phyloP scores from a whole-genome alignment of 2,888 invertebrate genomes.

The Hermodice carunculata region DNA sequence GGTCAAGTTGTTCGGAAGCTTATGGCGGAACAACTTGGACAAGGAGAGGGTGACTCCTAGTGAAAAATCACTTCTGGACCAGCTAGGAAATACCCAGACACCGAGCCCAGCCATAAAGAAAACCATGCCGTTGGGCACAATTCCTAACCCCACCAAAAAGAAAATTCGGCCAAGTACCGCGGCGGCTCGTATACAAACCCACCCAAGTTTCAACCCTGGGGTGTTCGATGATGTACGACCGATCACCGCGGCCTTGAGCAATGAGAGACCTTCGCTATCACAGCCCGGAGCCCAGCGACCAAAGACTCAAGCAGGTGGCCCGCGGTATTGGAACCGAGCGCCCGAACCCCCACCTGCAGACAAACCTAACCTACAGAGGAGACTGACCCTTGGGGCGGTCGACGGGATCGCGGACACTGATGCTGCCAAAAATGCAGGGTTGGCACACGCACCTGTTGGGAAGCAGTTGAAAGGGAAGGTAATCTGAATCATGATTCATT shows the following conservation, averaged over 20 bases:
- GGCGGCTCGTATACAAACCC: conserved; percentile 63
- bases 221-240: conserved; percentile 56
- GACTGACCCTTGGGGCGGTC: conserved; percentile 57
- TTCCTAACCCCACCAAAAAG: conserved; percentile 44
- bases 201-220: conserved; percentile 58
- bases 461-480: conserved; percentile 21
- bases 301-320: conserved; percentile 57
- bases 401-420: conserved; percentile 57
- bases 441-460: not conserved
- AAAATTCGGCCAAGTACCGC: conserved; percentile 65
- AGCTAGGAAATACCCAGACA: too few relatives aligned
- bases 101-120: too few relatives aligned
- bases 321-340: conserved; percentile 40
- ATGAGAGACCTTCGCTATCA: conserved; percentile 1
- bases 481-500: too few relatives aligned
- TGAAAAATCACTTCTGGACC: too few relatives aligned
- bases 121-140: conserved; percentile 24
- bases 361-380: conserved; percentile 42
- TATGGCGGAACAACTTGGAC: too few relatives aligned
- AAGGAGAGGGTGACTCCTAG: too few relatives aligned
- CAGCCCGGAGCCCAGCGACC: conserved; percentile 43
- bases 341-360: conserved; percentile 31
- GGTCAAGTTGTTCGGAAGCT: too few relatives aligned
- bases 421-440: conserved; percentile 45
- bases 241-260: conserved; percentile 47